Evolutionary conservation across 1,140 invertebrate species (phyloP), one percentile per base, ranked within the genome.

Genomic region (Cylas formicarius): DNA sequence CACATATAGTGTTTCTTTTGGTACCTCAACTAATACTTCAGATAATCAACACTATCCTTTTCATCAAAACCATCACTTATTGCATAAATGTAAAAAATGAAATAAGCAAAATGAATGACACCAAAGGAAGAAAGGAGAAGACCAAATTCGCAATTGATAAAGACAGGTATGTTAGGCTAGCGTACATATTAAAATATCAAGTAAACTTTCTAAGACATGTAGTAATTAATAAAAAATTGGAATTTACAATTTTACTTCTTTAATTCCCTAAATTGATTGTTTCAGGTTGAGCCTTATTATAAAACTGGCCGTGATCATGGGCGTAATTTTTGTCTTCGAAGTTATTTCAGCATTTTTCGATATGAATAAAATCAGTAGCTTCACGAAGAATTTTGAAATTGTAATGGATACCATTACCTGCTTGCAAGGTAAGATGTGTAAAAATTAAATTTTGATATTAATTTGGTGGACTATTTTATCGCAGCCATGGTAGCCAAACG

Each of bases 291-390:
- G 68, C 9, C 64, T 78, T 52, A 72, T 74, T 38, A 32, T 73
- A 2, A 78, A 78, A 55, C 50, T 80, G 4, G 77, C 76, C 48
- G 36, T 77, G 8, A 69, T 77, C 0, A 78, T 77, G 76, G 77
- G 77, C 18, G 66, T 78, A 3, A 62, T 67, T 0, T 78, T 75
- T 72, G 57, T 65, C 0, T 58, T 71, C 2, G 76, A 79, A 49
- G 62, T 72, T 1, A 19, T 72, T 0, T 67, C 73, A 0, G 61
- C 40, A 4, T 50, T 55, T 22, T 50, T 53, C 10, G 38, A 53
- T 20, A 40, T 52, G 42, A 46, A 35, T 8, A 31, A 20, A 2
- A 16, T 41, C 2, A 43, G 47, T 14, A 18, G 10, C 1, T 32
- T 55, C 16, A 42, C 47, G 6, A 50, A 43, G 35, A 40, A 42